Evolutionary conservation across 2,797 vertebrate genomes (phyloP).

Genomic region (Ctenosaura bakeri): DNA sequence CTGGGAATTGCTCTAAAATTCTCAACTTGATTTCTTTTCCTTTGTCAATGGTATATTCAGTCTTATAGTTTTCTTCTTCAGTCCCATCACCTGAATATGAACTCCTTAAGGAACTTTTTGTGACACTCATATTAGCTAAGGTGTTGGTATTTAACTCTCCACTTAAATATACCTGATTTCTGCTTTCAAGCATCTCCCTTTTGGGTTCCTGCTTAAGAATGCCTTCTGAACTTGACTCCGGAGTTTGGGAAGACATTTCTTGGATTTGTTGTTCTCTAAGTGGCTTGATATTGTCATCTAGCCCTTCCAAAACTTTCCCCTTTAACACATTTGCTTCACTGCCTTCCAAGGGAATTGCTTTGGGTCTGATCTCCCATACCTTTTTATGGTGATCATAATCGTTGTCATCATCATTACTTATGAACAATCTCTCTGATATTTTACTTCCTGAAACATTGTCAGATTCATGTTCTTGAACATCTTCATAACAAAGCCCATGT

Average conservation of each 20-base stretch:
- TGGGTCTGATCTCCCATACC: constrained; percentile 36
- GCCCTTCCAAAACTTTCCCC: constrained; percentile 23
- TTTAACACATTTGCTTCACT: constrained; percentile 63
- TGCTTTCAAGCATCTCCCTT: constrained; percentile 60
- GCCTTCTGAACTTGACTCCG: constrained; percentile 51
- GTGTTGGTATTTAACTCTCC: constrained; percentile 54
- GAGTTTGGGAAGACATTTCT: constrained; percentile 52
- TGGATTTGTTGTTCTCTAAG: constrained; percentile 40
- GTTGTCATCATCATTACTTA: constrained; percentile 50
- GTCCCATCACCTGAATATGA: constrained; percentile 25
- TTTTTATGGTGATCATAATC: constrained; percentile 31
- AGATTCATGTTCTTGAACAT: constrained; percentile 64
- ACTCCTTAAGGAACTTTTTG: constrained; percentile 54
- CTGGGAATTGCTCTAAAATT: constrained; percentile 58
- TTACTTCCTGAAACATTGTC: constrained; percentile 25
- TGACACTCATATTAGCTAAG: constrained; percentile 42
- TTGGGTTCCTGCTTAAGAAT: constrained; percentile 63
- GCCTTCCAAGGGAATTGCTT: constrained; percentile 46
- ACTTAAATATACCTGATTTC: constrained; percentile 63
- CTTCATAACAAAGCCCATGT: constrained; percentile 44
- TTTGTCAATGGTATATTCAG: constrained; percentile 47
- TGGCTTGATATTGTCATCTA: constrained; percentile 80
- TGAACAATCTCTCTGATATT: constrained; percentile 63
- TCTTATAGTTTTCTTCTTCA: constrained; percentile 53
- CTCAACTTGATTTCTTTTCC: constrained; percentile 66